phyloP scores from a whole-genome alignment of 2,888 invertebrate species.

The Ditula angustiorana region DNA sequence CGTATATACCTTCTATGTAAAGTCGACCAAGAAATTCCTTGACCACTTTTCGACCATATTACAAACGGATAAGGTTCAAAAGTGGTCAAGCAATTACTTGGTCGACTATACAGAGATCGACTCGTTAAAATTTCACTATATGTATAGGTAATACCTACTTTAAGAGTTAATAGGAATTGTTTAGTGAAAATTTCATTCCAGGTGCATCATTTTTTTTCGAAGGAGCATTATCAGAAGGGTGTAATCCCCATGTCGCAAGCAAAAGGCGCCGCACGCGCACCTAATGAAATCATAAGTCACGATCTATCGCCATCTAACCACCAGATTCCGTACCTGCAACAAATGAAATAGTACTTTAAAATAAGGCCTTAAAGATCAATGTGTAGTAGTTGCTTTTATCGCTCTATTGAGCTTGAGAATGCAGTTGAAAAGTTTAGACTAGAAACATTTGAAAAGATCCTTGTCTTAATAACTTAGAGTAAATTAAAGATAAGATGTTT shows the following conservation, averaged over 20 bases:
- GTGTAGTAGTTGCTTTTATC: background rate
- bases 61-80: too few species aligned
- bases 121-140: too few species aligned
- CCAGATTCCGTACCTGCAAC: constrained; percentile 38
- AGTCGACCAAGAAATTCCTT: too few species aligned
- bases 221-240: constrained; percentile 41
- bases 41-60: too few species aligned
- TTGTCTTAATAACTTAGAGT: constrained; percentile 12
- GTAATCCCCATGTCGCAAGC: constrained; percentile 49
- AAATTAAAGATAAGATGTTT: background rate
- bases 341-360: constrained; percentile 35
- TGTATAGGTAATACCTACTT: too few species aligned
- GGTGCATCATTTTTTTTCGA: background rate
- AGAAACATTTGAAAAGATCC: constrained; percentile 40
- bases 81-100: too few species aligned
- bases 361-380: constrained; percentile 1
- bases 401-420: constrained; percentile 45
- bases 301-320: constrained; percentile 56
- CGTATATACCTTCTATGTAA: too few species aligned
- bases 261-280: constrained; percentile 60
- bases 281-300: constrained; percentile 75
- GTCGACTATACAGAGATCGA: too few species aligned
- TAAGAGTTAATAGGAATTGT: too few species aligned
- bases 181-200: too few species aligned
- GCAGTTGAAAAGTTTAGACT: constrained; percentile 48